phyloP scores from a whole-genome alignment of 2,113 vertebrate species.

The Myiopsitta monachus region DNA sequence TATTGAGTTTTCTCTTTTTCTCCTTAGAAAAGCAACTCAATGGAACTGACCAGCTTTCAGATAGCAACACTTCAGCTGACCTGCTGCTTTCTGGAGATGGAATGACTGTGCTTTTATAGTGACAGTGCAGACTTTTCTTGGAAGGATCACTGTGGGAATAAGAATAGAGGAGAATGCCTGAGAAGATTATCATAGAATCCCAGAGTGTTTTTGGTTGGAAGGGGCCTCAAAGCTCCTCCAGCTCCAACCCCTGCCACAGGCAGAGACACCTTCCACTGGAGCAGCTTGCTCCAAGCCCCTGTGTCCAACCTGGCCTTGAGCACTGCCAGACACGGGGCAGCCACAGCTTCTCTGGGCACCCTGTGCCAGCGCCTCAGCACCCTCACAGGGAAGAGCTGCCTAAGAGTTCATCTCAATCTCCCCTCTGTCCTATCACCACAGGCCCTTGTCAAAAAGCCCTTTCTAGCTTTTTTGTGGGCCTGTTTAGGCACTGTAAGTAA shows the following conservation, averaged over 20 bases:
- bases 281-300: neutral
- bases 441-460: neutral
- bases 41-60: neutral
- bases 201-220: neutral
- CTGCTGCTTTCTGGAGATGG: neutral
- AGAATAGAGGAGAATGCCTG: no score
- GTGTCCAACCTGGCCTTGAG: no score
- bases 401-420: neutral
- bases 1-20: neutral
- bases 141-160: neutral
- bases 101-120: neutral
- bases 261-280: neutral
- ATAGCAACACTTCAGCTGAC: neutral
- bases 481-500: neutral
- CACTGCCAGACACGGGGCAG: neutral
- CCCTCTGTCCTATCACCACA: neutral
- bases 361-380: no score
- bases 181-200: neutral
- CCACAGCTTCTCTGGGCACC: neutral
- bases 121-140: neutral
- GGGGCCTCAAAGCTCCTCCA: neutral
- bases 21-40: neutral
- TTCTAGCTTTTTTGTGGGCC: neutral
- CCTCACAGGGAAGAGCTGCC: no score
- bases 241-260: neutral